Evolutionary conservation across 2,797 vertebrate genomes (phyloP).

Genomic region (Lepilemur septentrionalis): DNA sequence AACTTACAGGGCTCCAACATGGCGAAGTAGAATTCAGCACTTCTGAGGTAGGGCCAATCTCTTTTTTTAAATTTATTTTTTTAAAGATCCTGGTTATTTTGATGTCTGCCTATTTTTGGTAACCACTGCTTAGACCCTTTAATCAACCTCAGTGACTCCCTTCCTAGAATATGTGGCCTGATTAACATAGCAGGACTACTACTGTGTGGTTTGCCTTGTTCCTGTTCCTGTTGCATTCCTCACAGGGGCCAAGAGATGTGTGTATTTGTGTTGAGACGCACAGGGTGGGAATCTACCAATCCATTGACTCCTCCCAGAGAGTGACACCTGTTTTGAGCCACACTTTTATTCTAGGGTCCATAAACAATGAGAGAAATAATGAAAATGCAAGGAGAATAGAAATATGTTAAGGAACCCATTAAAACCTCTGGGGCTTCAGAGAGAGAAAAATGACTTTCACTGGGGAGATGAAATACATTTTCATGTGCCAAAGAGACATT

Average conservation of each 20-base stretch:
- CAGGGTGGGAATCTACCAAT: not conserved
- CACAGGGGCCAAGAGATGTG: not conserved
- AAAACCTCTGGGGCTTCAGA: not conserved
- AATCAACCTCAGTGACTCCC: not conserved
- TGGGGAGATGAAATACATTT: not conserved
- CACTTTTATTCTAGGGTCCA: not conserved
- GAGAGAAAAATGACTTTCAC: not conserved
- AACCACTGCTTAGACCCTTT: not conserved
- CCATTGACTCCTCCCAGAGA: not conserved
- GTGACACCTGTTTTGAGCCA: not conserved
- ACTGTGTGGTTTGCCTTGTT: rapidly evolving
- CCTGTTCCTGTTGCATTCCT: not conserved
- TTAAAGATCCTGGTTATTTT: not conserved
- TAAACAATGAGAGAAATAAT: not conserved
- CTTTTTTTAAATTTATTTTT: not conserved
- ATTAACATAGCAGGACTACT: not conserved
- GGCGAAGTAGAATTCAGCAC: not conserved
- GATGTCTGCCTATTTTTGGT: not conserved
- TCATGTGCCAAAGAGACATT: not conserved
- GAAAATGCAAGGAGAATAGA: not conserved
- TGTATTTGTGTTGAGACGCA: not conserved
- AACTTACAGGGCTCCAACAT: not conserved
- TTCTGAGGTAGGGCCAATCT: not conserved
- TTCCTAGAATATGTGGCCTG: not conserved
- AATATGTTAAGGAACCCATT: not conserved